These are phyloP conservation scores for Suricata suricatta DNA, from an alignment of 2,113 vertebrate genomes.

Conservation along the genomic window DNA sequence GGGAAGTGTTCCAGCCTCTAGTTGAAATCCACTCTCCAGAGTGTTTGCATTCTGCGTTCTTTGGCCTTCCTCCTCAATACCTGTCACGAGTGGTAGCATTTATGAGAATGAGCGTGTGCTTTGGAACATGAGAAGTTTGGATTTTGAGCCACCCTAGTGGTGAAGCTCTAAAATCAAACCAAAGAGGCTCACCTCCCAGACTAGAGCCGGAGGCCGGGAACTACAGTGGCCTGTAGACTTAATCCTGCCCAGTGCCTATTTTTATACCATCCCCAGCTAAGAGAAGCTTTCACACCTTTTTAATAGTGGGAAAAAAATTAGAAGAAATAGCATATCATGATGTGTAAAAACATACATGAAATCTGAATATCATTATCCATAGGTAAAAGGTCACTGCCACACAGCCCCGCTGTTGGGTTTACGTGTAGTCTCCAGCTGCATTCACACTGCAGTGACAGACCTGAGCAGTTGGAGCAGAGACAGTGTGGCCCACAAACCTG, in stretches of 20 bases:
- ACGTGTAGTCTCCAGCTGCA: accelerated
- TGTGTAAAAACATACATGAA: not conserved
- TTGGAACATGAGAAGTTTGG: not conserved
- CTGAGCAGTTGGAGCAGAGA: not conserved
- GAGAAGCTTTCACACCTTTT: not conserved
- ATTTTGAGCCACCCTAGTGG: not conserved
- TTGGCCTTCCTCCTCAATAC: not conserved
- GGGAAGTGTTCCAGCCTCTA: not conserved
- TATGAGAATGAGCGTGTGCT: not conserved
- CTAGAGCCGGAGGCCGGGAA: not conserved
- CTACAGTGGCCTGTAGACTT: accelerated
- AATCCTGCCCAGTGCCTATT: not conserved
- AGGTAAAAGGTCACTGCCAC: not conserved
- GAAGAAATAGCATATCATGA: not conserved
- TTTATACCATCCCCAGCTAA: not conserved
- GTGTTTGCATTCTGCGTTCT: not conserved
- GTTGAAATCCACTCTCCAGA: not conserved
- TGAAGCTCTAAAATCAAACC: not conserved
- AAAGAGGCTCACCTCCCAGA: not conserved
- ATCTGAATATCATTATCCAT: not conserved
- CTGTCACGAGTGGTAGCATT: not conserved
- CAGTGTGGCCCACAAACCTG: accelerated
- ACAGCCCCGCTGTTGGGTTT: accelerated
- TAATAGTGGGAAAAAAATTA: not conserved
- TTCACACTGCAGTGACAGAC: accelerated